Evolutionary conservation across 2,113 vertebrate genomes (phyloP), one percentile per base, ranked within the genome.

Genomic region (Scalopus aquaticus): DNA sequence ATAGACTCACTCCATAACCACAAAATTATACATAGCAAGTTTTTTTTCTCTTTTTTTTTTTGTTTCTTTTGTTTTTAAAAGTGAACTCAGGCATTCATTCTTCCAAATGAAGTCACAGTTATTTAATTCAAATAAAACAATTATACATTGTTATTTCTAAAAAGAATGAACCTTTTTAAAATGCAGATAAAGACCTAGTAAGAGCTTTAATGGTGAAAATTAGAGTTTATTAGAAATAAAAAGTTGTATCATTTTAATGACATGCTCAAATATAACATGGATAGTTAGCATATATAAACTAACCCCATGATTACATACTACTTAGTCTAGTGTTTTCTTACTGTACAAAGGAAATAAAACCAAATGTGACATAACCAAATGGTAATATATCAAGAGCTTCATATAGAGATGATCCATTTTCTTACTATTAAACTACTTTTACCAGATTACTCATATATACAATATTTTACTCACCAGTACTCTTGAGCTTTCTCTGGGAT

Each of bases 371-470:
- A 80, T 84, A 96, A 91, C 69, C 88, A 96, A 56, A 89, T 96
- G n/a, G 51, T 96, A 0, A 73, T 96, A 65, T 90, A 62, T 83
- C 32, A 79, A 72, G 95, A 77, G 2, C 39, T 97, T 96, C 77
- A 60, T 85, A 2, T 87, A 64, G 84, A 95, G 92, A 44, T 11
- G 0, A 54, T 79, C 92, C 67, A 91, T 95, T 96, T 73, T 88
- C 81, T 93, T 96, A 87, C 6, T 95, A 72, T 93, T 95, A 96
- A 83, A 65, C 91, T 93, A 32, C 93, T 94, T 76, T 96, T 90
- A 72, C 30, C 15, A 72, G 24, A 70, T 95, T 90, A 35, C 62
- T 95, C 8, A 56, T 70, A 58, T 60, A 58, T 54, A 58, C 58
- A 90, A 0, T 86, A 64, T 94, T 90, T 90, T 37, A 54, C 19